Evolutionary conservation across 2,797 vertebrate species (phyloP).

Genomic region (Steatocranus sp.): DNA sequence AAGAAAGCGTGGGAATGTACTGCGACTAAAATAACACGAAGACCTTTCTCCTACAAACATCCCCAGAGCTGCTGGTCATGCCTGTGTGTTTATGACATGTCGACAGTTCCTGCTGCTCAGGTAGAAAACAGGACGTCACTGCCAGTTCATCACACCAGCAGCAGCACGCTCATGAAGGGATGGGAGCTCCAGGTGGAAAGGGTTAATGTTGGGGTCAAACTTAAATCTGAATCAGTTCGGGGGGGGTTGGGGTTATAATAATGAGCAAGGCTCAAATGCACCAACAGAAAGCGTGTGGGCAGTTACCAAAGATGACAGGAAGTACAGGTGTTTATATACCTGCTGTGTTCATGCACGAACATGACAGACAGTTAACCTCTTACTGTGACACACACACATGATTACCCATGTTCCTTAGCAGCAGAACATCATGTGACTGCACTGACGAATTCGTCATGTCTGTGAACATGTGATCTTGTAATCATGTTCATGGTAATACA

Average conservation of each 20-base stretch:
- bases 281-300: background rate
- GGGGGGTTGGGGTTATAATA: background rate
- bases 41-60: background rate
- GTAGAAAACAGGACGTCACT: background rate
- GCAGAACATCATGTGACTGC: background rate
- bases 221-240: background rate
- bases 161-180: background rate
- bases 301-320: background rate
- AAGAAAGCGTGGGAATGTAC: background rate
- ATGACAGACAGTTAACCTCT: background rate
- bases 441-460: background rate
- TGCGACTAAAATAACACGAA: background rate
- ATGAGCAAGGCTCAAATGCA: background rate
- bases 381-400: background rate
- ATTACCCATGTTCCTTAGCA: background rate
- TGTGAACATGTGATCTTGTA: background rate
- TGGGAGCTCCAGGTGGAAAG: background rate
- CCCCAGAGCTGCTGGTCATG: background rate
- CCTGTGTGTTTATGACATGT: background rate
- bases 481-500: accelerated
- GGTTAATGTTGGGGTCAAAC: background rate
- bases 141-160: background rate
- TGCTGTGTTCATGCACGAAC: background rate
- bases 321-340: background rate
- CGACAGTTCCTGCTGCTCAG: background rate